Evolutionary conservation across 2,113 vertebrate species (phyloP).

Genomic region (Xenus cinereus): DNA sequence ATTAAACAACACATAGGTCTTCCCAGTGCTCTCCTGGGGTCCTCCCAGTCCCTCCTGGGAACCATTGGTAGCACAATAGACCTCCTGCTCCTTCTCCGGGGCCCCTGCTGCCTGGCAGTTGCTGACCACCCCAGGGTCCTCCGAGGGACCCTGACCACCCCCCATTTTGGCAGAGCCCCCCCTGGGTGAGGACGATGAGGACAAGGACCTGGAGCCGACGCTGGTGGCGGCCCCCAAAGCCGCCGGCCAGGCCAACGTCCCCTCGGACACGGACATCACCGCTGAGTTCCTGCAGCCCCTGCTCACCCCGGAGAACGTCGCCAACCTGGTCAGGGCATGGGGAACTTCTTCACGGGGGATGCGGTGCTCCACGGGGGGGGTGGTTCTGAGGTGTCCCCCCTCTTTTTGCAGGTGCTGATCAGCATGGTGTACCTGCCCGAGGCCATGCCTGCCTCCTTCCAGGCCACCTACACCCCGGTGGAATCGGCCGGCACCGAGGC

Average conservation of each 20-base stretch:
- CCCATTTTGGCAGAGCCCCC: constrained; percentile 71
- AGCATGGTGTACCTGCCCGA: constrained; percentile 98
- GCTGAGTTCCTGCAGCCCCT: constrained; percentile 88
- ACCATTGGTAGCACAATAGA: neutral
- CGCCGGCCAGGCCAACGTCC: constrained; percentile 62
- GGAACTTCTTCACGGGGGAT: no score
- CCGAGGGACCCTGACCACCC: no score
- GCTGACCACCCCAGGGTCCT: neutral
- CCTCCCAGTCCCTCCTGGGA: neutral
- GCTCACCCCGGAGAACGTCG: constrained; percentile 86
- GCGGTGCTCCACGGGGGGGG: rapidly evolving
- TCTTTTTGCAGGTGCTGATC: constrained; percentile 84
- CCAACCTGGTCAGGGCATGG: constrained; percentile 81
- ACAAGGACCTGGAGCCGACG: constrained; percentile 85
- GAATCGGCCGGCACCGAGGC: constrained; percentile 94
- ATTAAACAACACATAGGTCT: neutral
- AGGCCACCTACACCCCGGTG: constrained; percentile 94
- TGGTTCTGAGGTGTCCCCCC: neutral
- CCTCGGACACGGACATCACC: constrained; percentile 89
- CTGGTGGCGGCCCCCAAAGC: constrained; percentile 71
- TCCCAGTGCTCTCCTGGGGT: neutral
- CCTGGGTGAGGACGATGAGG: constrained; percentile 89
- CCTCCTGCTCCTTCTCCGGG: no score
- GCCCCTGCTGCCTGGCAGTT: no score
- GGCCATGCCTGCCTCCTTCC: constrained; percentile 94